phyloP scores from a whole-genome alignment of 2,888 invertebrate species.

The Microplitis deprimator region DNA sequence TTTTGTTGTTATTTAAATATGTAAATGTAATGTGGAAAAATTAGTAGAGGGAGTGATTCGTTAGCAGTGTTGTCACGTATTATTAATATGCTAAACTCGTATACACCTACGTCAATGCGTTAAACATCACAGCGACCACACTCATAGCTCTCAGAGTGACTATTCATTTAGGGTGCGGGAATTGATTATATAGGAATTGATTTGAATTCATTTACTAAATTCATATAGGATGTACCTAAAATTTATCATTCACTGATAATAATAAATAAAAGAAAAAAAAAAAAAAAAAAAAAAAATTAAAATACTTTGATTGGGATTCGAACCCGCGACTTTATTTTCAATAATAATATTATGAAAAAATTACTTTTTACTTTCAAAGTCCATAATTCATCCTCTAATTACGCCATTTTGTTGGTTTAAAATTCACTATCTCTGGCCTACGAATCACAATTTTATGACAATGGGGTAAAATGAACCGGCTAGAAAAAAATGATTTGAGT shows the following conservation, averaged over 20 bases:
- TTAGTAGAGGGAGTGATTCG: not conserved
- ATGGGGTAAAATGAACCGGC: too few species aligned
- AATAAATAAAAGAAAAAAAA: too few species aligned
- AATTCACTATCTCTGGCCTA: too few species aligned
- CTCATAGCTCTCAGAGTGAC: not conserved
- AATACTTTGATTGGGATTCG: too few species aligned
- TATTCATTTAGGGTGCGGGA: not conserved
- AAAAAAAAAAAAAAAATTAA: not conserved
- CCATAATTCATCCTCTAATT: too few species aligned
- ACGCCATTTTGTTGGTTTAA: too few species aligned
- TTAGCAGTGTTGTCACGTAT: conserved; percentile 1
- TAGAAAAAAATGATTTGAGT: too few species aligned
- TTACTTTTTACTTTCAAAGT: too few species aligned
- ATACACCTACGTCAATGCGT: conserved; percentile 1
- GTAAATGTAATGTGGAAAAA: not conserved
- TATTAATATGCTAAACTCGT: conserved; percentile 1
- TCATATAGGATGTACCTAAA: not conserved
- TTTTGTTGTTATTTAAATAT: not conserved
- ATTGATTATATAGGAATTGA: not conserved
- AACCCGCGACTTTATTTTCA: too few species aligned
- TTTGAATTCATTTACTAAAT: not conserved
- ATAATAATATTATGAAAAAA: too few species aligned
- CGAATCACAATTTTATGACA: too few species aligned
- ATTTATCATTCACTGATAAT: too few species aligned
- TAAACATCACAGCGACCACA: not conserved